Evolutionary conservation across 2,113 vertebrate genomes (phyloP).

Genomic region (Megaceryle torquata): DNA sequence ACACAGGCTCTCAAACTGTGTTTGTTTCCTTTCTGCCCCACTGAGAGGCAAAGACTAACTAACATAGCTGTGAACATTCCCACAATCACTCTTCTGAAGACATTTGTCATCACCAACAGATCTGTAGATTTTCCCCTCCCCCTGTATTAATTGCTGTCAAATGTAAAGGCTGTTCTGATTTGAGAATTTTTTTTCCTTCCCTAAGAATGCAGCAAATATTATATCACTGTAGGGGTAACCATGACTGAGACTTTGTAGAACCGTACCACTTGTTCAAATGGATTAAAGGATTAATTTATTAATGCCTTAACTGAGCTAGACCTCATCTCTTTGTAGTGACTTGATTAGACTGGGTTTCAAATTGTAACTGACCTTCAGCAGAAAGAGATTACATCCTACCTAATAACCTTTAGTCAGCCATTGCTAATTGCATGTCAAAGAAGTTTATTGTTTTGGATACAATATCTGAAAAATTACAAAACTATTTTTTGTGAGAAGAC

Average conservation of each 20-base stretch:
- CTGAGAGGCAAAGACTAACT: slow-evolving; percentile 41
- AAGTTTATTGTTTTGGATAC: slow-evolving; percentile 21
- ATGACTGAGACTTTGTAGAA: background rate
- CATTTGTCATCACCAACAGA: slow-evolving; percentile 66
- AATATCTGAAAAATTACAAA: background rate
- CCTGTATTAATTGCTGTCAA: slow-evolving; percentile 59
- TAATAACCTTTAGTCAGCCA: slow-evolving; percentile 35
- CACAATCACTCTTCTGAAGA: slow-evolving; percentile 55
- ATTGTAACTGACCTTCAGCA: slow-evolving; percentile 52
- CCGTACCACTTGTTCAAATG: slow-evolving; percentile 32
- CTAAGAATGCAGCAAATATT: slow-evolving; percentile 29
- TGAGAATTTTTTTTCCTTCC: background rate
- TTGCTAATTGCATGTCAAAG: slow-evolving; percentile 21
- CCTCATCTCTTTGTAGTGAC: slow-evolving; percentile 46
- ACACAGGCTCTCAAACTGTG: background rate
- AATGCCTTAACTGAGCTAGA: slow-evolving; percentile 44
- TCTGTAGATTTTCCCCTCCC: slow-evolving; percentile 35
- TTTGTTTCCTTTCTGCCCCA: slow-evolving; percentile 54
- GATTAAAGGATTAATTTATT: slow-evolving; percentile 70
- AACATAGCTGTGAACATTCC: slow-evolving; percentile 64
- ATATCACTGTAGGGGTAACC: background rate
- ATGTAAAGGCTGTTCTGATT: background rate
- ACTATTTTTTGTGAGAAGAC: background rate
- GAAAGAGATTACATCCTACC: slow-evolving; percentile 47
- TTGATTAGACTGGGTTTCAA: slow-evolving; percentile 48